Base-by-base conservation (phyloP, 2,888 invertebrate genomes). In the Chloroclysta siterata region DNA sequence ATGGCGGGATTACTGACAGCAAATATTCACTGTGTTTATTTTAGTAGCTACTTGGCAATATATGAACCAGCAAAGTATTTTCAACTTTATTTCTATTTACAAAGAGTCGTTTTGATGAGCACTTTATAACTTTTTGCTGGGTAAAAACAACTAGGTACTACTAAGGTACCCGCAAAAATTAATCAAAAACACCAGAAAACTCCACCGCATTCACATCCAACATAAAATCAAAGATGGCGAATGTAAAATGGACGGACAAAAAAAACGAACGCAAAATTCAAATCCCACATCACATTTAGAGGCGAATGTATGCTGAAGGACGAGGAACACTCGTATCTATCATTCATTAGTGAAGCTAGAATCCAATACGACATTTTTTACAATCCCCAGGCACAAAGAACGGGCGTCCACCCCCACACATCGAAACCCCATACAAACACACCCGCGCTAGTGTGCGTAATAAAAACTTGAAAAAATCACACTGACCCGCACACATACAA, bases 291-390 rank as follows among this genome's bases (percentile, higher is more conserved):
- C 83, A 85, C 87, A 86, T 85, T 89, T 84, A 81, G 84, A 84
- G 73, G 77, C 77, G 79, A 76, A 74, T 81, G 80, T 78, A 78
- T 80, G 78, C 77, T 79, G 77, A 77, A 80, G 78, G 79, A 60
- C 66, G 69, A 80, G 78, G 83, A 80, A 84, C 85, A 81, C 80
- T 81, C 83, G 80, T 88, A 90, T 89, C 90, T 92, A 93, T 92
- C 93, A 92, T 92, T 93, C 93, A 92, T 93, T 93, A 92, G 91
- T 85, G 83, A 84, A 85, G 87, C 90, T 87, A 88, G 90, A 91
- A 91, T 91, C 92, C 90, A 92, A 93, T 92, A 93, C 90, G 93
- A 92, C 91, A 91, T 91, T 93, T 93, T 93, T 91, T 91, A 90
- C 90, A 90, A 90, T 88, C 88, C 88, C 88, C 82, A 76, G 84